phyloP scores from a whole-genome alignment of 1,140 invertebrate species.

The Probaryconus sp. region DNA sequence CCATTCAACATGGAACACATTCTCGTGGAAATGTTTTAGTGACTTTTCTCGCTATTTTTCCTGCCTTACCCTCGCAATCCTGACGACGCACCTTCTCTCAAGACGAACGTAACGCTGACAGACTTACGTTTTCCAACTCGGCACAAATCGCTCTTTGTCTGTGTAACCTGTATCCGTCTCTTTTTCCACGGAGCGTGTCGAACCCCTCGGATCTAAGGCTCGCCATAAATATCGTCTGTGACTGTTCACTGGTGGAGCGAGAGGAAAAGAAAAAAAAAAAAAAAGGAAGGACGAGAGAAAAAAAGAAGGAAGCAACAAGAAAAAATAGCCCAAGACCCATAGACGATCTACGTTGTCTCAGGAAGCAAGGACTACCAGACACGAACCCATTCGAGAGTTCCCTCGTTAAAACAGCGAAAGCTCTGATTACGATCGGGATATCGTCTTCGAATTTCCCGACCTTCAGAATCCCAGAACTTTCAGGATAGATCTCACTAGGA shows the following conservation, averaged over 20 bases:
- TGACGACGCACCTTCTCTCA: no score
- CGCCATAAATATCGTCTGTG: slow-evolving; percentile 75
- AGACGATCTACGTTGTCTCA: slow-evolving; percentile 53
- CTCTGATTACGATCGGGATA: slow-evolving; percentile 62
- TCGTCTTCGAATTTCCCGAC: slow-evolving; percentile 59
- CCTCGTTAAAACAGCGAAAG: slow-evolving; percentile 60
- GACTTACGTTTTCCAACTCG: slow-evolving; percentile 56
- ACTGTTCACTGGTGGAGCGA: slow-evolving; percentile 61
- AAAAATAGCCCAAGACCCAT: slow-evolving; percentile 40
- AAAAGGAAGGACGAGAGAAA: slow-evolving; percentile 19
- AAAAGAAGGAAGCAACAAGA: slow-evolving; percentile 38
- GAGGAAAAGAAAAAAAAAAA: slow-evolving; percentile 31
- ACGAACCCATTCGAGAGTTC: slow-evolving; percentile 55
- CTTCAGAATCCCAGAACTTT: slow-evolving; percentile 42
- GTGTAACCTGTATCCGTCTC: slow-evolving; percentile 37
- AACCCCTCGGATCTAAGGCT: slow-evolving; percentile 69
- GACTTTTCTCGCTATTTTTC: no score
- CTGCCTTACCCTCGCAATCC: no score
- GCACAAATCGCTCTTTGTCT: slow-evolving; percentile 13
- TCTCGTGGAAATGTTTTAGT: no score
- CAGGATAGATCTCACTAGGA: slow-evolving; percentile 43
- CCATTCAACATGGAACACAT: no score
- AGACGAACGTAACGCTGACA: slow-evolving; percentile 69
- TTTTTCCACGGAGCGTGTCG: slow-evolving; percentile 62
- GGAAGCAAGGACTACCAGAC: slow-evolving; percentile 55